Evolutionary conservation across 2,797 vertebrate species (phyloP), one percentile per base, ranked within the genome.

Genomic region (Anabas testudineus): DNA sequence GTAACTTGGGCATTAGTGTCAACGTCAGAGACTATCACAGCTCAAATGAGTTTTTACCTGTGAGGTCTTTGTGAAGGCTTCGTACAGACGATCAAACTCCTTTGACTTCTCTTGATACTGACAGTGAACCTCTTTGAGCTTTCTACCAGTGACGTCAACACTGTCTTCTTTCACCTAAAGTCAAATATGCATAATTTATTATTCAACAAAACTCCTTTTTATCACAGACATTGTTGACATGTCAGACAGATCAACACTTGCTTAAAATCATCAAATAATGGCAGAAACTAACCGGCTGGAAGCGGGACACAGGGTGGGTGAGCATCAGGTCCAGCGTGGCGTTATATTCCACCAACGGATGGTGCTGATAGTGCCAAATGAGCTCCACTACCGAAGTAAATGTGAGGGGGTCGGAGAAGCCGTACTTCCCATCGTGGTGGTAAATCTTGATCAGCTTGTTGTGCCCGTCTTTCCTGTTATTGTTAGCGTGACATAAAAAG

Each of bases 381-480:
- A 99, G 95, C 60, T 99, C 97, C 91, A 97, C 96, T 18, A 98
- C 97, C 0, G 97, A 99, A 42, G 86, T 93, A 86, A 99, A 99
- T 0, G 96, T 97, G 76, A 99, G 92, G 0, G 97, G 97, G 69
- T 99, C 97, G 4, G 97, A 98, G 91, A 99, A 99, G 72, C 97
- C 97, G 0, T 97, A 98, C 82, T 96, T 97, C 32, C 96, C 97
- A 56, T 97, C 97, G 2, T 90, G 93, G 81, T 99, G 96, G 84
- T 97, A 97, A 83, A 99, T 98, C 93, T 97, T 97, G 78, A 99
- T 98, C 86, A 99, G 89, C 56, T 98, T 97, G 93, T 98, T 99
- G 92, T 96, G 96, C 56, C 96, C 96, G 39, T 97, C 96, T 90
- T 99, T 99, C 93, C 97, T 99, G 90, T 1, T 3, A 67, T 48